phyloP scores from a whole-genome alignment of 2,888 invertebrate species.

The Pseudococcus viburni region DNA sequence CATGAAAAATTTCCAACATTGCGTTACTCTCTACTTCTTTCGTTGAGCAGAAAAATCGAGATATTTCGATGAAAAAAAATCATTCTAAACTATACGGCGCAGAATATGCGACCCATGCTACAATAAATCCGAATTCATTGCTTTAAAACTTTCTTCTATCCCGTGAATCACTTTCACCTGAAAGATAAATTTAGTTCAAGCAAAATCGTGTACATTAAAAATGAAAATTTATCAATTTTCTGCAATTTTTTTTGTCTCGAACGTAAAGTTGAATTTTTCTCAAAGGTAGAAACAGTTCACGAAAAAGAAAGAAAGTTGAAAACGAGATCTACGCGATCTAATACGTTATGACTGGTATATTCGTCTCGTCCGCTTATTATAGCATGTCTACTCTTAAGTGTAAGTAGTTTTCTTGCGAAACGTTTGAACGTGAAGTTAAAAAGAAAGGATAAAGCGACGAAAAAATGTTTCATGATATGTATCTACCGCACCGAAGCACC shows the following conservation, averaged over 20 bases:
- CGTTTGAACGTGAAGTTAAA: conserved; percentile 1
- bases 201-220: not conserved
- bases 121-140: too few relatives aligned
- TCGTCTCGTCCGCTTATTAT: conserved; percentile 14
- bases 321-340: not conserved
- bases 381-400: not conserved
- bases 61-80: too few relatives aligned
- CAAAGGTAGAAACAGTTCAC: not conserved
- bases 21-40: too few relatives aligned
- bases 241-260: not conserved
- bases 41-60: too few relatives aligned
- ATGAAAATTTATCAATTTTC: not conserved
- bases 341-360: conserved; percentile 14
- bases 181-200: not conserved
- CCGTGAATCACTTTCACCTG: not conserved
- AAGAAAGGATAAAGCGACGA: conserved; percentile 4
- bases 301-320: not conserved
- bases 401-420: conserved; percentile 22
- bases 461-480: conserved; percentile 23
- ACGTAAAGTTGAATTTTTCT: not conserved
- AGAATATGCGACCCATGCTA: too few relatives aligned
- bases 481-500: not conserved
- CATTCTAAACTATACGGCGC: too few relatives aligned
- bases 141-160: too few relatives aligned
- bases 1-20: too few relatives aligned